Conservation (phyloP, 92 coral and sea anemone species). For the Ricordea florida region DNA sequence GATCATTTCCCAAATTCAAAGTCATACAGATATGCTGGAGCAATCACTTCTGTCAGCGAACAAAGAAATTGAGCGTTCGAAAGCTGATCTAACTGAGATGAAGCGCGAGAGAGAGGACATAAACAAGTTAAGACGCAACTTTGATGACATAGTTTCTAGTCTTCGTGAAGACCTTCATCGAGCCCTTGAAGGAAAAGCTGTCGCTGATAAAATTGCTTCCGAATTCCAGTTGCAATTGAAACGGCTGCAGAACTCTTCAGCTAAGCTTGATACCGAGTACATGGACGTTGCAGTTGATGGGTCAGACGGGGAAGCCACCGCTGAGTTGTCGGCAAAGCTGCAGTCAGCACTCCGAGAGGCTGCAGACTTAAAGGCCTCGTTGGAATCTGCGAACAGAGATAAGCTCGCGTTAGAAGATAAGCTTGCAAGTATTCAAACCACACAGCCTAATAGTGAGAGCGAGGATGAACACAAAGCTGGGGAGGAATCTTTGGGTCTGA, state of each 20-base stretch:
- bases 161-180: slow-evolving; percentile 88
- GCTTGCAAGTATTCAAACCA: not conserved
- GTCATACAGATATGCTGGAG: slow-evolving; percentile 19
- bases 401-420: slow-evolving; percentile 35
- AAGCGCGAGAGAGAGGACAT: slow-evolving; percentile 71
- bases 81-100: slow-evolving; percentile 32
- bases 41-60: slow-evolving; percentile 35
- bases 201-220: slow-evolving; percentile 83
- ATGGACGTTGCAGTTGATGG: slow-evolving; percentile 39
- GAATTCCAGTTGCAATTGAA: slow-evolving; percentile 74
- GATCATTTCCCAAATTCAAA: slow-evolving; percentile 19
- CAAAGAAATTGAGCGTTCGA: slow-evolving; percentile 33
- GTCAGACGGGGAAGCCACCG: slow-evolving; percentile 4
- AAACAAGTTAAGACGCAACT: slow-evolving; percentile 66
- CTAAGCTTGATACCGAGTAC: not conserved
- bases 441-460: no score
- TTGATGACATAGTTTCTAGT: slow-evolving; percentile 88
- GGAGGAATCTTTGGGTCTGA: not conserved
- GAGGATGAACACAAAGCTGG: slow-evolving; percentile 3
- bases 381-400: slow-evolving; percentile 9
- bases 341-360: slow-evolving; percentile 13
- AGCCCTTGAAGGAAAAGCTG: slow-evolving; percentile 74
- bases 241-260: slow-evolving; percentile 38
- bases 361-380: slow-evolving; percentile 5
- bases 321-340: not conserved